Evolutionary conservation across 2,113 vertebrate genomes (phyloP), one percentile per base, ranked within the genome.

Genomic region (Corynorhinus townsendii): DNA sequence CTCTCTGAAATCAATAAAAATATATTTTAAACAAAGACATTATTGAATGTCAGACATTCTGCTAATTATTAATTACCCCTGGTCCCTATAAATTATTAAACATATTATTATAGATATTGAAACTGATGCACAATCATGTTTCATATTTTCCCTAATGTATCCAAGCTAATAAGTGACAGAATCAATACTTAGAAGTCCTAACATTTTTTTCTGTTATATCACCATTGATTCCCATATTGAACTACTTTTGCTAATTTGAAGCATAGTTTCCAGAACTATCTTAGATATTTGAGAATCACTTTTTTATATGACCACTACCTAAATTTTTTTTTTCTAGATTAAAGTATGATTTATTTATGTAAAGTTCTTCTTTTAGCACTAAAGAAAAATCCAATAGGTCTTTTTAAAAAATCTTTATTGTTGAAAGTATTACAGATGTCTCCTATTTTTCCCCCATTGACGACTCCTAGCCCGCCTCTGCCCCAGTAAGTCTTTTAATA

Each of bases 191-290:
- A 66, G 64, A 89, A 84, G 14, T 96, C 54, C n/a, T 68, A 26
- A 68, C 20, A 59, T 59, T 64, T 93, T 64, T 64, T 96, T 71
- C 30, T 88, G 1, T 35, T 71, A 5, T 14, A 40, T 87, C n/a
- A 88, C 17, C 4, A 52, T 26, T 64, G 38, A 95, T 83, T 89
- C 56, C 52, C 14, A 43, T 82, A 40, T 82, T 66, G 72, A 90
- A 69, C 52, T 79, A 45, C 76, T 87, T 73, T 88, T 66, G 56
- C 64, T 93, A 40, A 93, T 80, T 93, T 84, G 28, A 90, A 66
- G 10, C 86, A 59, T 24, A 69, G n/a, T 91, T 95, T 47, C 26
- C 17, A 85, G 14, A 69, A 76, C 49, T 91, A 22, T 69, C 28
- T 80, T 16, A n/a, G 16, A 7, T 15, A 12, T 49, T 91, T 91